Conservation (phyloP, 2,113 vertebrate genomes). For the Calyptommatus sinebrachiatus region DNA sequence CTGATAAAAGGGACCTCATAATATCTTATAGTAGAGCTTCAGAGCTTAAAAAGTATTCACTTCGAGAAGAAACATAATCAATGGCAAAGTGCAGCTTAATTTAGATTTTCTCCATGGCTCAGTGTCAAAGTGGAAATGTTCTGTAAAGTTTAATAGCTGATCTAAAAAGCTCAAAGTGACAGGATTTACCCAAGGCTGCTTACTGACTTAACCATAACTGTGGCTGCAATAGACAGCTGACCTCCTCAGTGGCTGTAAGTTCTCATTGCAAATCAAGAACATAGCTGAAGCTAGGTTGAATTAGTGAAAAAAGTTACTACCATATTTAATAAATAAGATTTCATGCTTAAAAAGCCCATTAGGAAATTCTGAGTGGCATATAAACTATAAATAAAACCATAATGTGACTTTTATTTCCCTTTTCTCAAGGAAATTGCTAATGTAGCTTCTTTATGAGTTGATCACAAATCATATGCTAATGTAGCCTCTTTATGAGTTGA, state of each 20-base stretch:
- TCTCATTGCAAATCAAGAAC: neutral
- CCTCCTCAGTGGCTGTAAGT: neutral
- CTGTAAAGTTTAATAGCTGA: slow-evolving; percentile 10
- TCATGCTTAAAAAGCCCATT: neutral
- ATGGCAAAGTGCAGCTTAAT: slow-evolving; percentile 2
- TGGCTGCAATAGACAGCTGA: neutral
- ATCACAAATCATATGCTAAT: neutral
- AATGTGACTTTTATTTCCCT: neutral
- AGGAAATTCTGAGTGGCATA: neutral
- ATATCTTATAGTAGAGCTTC: no score
- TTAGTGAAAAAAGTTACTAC: neutral
- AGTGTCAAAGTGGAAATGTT: slow-evolving; percentile 8
- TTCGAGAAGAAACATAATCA: neutral
- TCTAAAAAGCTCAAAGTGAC: neutral
- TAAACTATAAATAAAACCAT: neutral
- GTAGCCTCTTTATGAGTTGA: no score
- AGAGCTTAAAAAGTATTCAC: neutral
- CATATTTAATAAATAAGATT: neutral
- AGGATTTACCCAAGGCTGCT: neutral
- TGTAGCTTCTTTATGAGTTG: no score
- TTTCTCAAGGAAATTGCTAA: neutral
- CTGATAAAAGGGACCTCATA: neutral
- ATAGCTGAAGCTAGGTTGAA: neutral
- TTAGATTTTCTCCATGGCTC: neutral
- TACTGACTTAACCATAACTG: neutral